Base-by-base conservation (phyloP, 37 sponge, comb jelly and placozoan species). In the Ianthella basta region DNA sequence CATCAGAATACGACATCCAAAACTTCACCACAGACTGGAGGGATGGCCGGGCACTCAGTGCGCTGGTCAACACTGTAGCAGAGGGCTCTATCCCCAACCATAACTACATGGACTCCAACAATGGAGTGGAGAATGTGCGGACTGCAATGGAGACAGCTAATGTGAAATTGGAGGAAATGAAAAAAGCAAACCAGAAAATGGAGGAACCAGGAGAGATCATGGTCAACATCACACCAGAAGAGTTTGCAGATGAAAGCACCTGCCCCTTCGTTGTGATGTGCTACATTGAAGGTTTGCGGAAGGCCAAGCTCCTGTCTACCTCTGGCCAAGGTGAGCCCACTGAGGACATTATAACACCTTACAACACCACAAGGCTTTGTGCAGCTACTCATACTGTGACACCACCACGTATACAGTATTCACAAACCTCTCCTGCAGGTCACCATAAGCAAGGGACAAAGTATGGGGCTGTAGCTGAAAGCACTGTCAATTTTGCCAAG, bases 21-120 rank as follows among this genome's bases (percentile, higher is more conserved):
- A 92, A 90, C 83, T 95, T 95, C 73, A 89, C 90, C 39, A 53
- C 86, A 0, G 93, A 95, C 79, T 95, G 96, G 96, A 54, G 70
- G 10, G 89, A 92, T 50, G 96, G 96, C 18, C 65, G 36, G 38
- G 89, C 91, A 3, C 83, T 95, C 6, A 86, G 82, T 60, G 91
- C 94, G 55, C 96, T 95, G 20, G 88, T 90, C 18, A 90, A 95
- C 82, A 74, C 86, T 25, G 60, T 95, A 20, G 59, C 86, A 0
- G 88, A 60, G 19, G 93, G 91, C 24, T 37, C 57, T 12, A 81
- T 86, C 57, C 90, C 91, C 12, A 85, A 92, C 1, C 78, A 74
- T 27, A 88, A 87, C 15, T 23, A 60, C 33, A 87, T 95, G 82
- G 84, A 80, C 8, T 72, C 82, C 4, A 40, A 53, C 23, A 60